phyloP scores from a whole-genome alignment of 23 tunicate genomes.

The Trididemnum clinides region DNA sequence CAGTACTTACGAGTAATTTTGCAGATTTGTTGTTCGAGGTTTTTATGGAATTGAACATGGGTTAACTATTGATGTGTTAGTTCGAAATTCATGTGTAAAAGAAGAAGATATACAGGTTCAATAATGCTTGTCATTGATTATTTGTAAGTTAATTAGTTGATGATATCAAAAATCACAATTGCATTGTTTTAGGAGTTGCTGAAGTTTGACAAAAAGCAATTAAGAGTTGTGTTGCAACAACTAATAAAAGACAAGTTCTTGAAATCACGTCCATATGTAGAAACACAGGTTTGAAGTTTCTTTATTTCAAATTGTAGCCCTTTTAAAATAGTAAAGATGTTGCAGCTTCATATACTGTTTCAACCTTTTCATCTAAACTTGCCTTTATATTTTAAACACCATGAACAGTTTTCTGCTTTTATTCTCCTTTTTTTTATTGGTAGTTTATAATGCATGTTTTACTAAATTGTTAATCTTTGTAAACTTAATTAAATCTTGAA shows the following conservation, averaged over 20 bases:
- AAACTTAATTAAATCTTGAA: too few species aligned
- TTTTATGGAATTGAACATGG: slow-evolving; percentile 90
- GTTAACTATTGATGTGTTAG: slow-evolving; percentile 69
- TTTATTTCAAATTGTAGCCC: not conserved
- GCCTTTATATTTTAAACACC: too few species aligned
- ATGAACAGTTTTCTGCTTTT: too few species aligned
- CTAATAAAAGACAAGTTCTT: slow-evolving; percentile 80
- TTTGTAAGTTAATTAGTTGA: too few species aligned
- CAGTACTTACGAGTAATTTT: not conserved
- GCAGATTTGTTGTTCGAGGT: slow-evolving; percentile 62
- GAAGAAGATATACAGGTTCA: slow-evolving; percentile 76
- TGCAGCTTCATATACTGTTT: too few species aligned
- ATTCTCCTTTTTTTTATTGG: too few species aligned
- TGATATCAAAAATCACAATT: too few species aligned
- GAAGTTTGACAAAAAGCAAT: slow-evolving; percentile 87
- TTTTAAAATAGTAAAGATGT: too few species aligned
- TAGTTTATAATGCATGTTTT: too few species aligned
- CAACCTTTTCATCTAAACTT: too few species aligned
- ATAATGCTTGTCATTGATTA: too few species aligned
- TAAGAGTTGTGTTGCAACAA: slow-evolving; percentile 60
- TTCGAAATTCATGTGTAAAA: slow-evolving; percentile 82
- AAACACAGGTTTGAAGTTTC: slow-evolving; percentile 64
- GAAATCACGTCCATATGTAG: slow-evolving; percentile 68
- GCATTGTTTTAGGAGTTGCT: slow-evolving; percentile 58
- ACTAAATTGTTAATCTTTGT: too few species aligned